Evolutionary conservation across 2,888 invertebrate genomes (phyloP), one percentile per base, ranked within the genome.

Genomic region (Papilio protenor): DNA sequence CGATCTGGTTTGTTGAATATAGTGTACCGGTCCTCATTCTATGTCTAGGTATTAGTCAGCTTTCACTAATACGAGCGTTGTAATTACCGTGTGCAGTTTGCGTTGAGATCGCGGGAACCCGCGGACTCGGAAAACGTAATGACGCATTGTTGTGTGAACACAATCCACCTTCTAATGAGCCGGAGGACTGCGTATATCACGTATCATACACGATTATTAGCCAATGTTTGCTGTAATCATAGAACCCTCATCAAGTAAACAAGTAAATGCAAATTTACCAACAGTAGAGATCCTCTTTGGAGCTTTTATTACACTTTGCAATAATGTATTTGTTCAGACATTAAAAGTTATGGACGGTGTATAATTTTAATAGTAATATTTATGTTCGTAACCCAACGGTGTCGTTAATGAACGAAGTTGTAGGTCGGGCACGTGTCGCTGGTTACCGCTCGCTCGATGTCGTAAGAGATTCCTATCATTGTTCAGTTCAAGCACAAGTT

Each of bases 131-230:
- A 84, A 85, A 83, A 84, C 81, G 85, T 89, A 90, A 91, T 88
- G 89, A 89, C 83, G 87, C 87, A 91, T 92, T 92, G 91, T 91
- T 86, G 81, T 81, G 84, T 81, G 81, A 85, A 85, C 84, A 88
- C 85, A 90, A 89, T 88, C 87, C 85, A 85, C 83, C 85, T 86
- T 84, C 82, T 86, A 86, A 88, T 86, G 87, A 85, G 84, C 82
- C 79, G 82, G 82, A 82, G 83, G 82, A 84, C 83, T 79, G 79
- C 75, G 79, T 75, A 69, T 80, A 74, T 78, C 74, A 72, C 77
- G 74, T 78, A 78, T 73, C 75, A 75, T 45, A 47, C 64, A 71
- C 78, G 70, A 77, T 78, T 75, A 79, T 80, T 76, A 76, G 78
- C 69, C 47, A 70, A 77, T 70, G 76, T 78, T 78, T 78, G 66